A percentile compares a stretch with the other conserved stretches of the same genome.
These are phyloP conservation scores for Allacma fusca DNA, from an alignment of 2,888 invertebrate genomes.

Conservation along the genomic window DNA sequence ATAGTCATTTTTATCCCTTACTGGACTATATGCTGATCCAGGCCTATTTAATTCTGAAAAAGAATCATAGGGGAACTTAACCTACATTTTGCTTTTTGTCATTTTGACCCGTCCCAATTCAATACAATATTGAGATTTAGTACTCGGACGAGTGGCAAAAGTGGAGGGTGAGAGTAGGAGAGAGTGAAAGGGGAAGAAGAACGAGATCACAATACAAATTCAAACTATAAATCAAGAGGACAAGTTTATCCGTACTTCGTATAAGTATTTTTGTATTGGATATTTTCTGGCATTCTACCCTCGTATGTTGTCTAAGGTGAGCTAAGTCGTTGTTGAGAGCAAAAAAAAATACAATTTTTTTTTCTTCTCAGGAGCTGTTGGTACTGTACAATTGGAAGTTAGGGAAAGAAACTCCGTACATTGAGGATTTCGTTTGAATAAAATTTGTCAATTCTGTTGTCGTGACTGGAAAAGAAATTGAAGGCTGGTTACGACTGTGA, in stretches of 20 bases:
- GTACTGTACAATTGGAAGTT: background rate
- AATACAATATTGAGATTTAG: constrained; percentile 19
- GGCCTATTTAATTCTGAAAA: too few relatives aligned
- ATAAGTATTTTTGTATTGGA: constrained; percentile 12
- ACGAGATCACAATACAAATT: constrained; percentile 7
- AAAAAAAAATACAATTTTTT: background rate
- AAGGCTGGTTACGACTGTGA: background rate
- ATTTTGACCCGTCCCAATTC: background rate
- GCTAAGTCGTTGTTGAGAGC: background rate
- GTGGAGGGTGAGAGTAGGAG: background rate
- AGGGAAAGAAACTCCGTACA: background rate
- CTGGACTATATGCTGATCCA: too few relatives aligned
- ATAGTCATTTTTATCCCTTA: too few relatives aligned
- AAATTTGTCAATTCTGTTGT: constrained; percentile 10
- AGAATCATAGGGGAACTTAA: background rate
- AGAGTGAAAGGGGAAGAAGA: background rate
- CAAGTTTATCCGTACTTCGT: constrained; percentile 2
- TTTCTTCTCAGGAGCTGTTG: background rate
- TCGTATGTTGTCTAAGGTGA: background rate
- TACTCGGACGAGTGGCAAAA: background rate
- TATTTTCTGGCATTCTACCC: background rate
- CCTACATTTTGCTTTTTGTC: background rate
- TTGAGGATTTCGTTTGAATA: constrained; percentile 16
- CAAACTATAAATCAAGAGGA: constrained; percentile 24
- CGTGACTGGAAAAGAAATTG: constrained; percentile 3